Conservation (phyloP, 2,113 vertebrate species). For the Apodemus sylvaticus region DNA sequence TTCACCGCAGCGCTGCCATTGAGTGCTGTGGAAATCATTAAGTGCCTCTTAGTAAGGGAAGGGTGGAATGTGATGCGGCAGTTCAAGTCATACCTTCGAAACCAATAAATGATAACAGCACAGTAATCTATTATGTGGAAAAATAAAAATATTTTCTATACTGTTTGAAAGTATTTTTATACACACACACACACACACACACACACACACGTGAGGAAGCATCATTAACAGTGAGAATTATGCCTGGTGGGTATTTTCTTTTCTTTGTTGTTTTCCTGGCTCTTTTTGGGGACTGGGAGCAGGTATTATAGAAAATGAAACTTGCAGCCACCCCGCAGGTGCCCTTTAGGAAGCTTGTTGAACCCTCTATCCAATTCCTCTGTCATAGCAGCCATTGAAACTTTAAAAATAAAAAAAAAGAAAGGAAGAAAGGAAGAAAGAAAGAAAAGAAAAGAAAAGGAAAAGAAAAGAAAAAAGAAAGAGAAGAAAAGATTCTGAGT, state of each 20-base stretch:
- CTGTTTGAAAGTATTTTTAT: not conserved
- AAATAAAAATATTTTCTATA: not conserved
- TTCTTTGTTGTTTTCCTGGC: not conserved
- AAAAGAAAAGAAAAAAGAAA: no score
- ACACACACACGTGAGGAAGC: slow-evolving; percentile 18
- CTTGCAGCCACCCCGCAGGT: not conserved
- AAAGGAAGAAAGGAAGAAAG: no score
- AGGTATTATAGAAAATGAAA: slow-evolving; percentile 2
- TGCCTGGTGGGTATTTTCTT: slow-evolving; percentile 15
- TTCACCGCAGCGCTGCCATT: not conserved
- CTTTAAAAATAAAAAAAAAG: slow-evolving; percentile 2
- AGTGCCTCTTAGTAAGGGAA: not conserved
- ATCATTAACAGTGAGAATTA: not conserved
- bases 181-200: not conserved
- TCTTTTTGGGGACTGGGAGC: not conserved
- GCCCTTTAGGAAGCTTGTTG: not conserved
- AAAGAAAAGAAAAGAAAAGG: no score
- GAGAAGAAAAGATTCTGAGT: not conserved
- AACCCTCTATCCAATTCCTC: not conserved
- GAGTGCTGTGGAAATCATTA: not conserved
- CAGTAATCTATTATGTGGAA: not conserved
- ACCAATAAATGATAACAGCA: not conserved
- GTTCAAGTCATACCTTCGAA: not conserved
- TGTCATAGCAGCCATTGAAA: not conserved
- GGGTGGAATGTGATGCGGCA: not conserved